Percentiles rank a stretch among this genome's conserved stretches.
Evolutionary conservation across 2,113 vertebrate genomes (phyloP).

Genomic region (Rhinogobius similis): DNA sequence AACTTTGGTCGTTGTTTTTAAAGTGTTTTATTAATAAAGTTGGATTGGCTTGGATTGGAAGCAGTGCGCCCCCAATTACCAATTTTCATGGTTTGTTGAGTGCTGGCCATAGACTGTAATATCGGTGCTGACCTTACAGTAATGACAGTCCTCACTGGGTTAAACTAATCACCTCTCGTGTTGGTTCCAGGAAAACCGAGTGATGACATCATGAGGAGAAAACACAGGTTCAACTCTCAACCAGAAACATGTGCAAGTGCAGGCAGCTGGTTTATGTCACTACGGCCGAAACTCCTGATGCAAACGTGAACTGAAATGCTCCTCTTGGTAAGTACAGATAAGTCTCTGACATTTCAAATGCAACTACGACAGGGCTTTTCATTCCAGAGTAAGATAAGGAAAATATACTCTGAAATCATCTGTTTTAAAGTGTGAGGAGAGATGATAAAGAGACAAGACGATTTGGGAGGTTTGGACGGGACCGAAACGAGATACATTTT

Average conservation of each 20-base stretch:
- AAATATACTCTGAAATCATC: neutral
- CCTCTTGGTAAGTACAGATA: conserved; percentile 19
- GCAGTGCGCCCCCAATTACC: neutral
- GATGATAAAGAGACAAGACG: conserved; percentile 7
- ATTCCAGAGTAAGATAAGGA: conserved; percentile 39
- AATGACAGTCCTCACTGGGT: conserved; percentile 2
- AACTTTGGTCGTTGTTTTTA: no score
- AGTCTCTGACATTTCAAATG: conserved; percentile 22
- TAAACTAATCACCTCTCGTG: conserved; percentile 3
- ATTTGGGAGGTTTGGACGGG: neutral
- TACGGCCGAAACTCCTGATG: conserved; percentile 18
- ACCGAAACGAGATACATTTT: conserved; percentile 27
- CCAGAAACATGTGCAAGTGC: conserved; percentile 16
- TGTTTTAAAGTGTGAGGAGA: neutral
- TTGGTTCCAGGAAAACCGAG: conserved; percentile 21
- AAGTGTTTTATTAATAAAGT: no score
- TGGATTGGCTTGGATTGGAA: no score
- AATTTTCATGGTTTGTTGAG: conserved; percentile 2
- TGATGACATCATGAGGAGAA: conserved; percentile 7
- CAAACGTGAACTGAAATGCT: conserved; percentile 14
- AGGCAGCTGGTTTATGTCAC: conserved; percentile 39
- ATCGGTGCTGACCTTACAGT: neutral
- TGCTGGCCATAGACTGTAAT: no score
- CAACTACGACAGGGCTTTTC: conserved; percentile 35
- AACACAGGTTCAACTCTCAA: conserved; percentile 17